Percentiles rank a stretch among this genome's conserved stretches.
These are phyloP conservation scores for Heliconius eleuchia DNA, from an alignment of 1,140 invertebrate genomes.

Conservation along the genomic window DNA sequence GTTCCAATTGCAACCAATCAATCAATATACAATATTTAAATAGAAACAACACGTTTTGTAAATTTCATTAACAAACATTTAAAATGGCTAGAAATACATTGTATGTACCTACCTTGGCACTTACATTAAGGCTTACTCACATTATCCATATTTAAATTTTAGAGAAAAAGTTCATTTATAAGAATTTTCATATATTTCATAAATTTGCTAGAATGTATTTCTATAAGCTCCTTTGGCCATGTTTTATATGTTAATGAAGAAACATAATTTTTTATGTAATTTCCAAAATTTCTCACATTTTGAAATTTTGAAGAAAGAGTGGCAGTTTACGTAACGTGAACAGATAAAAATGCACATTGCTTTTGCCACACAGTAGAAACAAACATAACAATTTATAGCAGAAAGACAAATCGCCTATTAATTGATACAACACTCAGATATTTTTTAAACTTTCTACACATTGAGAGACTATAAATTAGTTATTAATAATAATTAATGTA, in stretches of 20 bases:
- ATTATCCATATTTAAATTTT: not conserved
- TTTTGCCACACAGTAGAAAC: not conserved
- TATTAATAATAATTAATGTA: not conserved
- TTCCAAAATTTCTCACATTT: too few species aligned
- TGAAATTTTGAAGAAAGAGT: too few species aligned
- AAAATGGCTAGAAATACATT: constrained; percentile 4
- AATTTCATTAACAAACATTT: constrained; percentile 15
- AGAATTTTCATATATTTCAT: not conserved
- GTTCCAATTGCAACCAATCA: not conserved
- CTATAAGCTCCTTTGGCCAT: not conserved
- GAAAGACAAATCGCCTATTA: not conserved
- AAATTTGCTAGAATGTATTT: not conserved
- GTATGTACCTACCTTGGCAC: constrained; percentile 6
- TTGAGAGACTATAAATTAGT: not conserved
- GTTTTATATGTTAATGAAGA: not conserved
- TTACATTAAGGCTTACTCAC: constrained; percentile 1
- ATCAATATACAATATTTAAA: constrained; percentile 7
- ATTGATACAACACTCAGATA: not conserved
- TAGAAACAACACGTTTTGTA: not conserved
- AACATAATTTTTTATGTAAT: too few species aligned
- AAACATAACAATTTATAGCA: not conserved
- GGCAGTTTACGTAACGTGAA: too few species aligned
- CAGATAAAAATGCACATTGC: too few species aligned
- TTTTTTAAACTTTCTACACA: not conserved
- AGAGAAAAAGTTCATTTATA: constrained; percentile 8